Base-by-base conservation (phyloP, 2,797 vertebrate genomes). In the Fistularia commersonii region DNA sequence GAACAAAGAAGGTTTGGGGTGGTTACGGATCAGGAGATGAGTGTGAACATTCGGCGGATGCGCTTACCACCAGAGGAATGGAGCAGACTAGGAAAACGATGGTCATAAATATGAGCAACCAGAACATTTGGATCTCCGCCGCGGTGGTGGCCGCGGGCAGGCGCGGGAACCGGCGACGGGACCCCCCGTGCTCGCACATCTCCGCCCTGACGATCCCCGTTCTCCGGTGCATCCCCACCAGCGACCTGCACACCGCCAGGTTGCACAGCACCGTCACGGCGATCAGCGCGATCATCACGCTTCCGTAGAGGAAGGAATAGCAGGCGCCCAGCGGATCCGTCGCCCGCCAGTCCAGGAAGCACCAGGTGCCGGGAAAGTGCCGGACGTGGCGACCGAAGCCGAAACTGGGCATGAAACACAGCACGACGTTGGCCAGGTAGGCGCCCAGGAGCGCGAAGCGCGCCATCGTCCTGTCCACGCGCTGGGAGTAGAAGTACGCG, bases 51-150 rank as follows among this genome's bases (percentile, higher is more conserved):
- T 2, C 35, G 9, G 35, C 9, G 35, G 35, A 8, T 36, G 35
- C 32, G 8, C 87, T 89, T 64, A 92, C 91, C 87, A 92, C 90
- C 34, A 92, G 69, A 14, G 91, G 91, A 50, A 92, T 90, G 57
- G 91, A 92, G 74, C 91, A 92, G 39, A 91, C 69, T 68, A 92
- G 78, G 74, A 92, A 91, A 0, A 92, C 90, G 34, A 88, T 86
- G 54, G 90, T 92, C 91, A 92, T 92, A 38, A 92, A 74, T 47
- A 92, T 67, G 39, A 92, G 55, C 1, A 92, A 74, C 90, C 90
- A 92, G 49, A 92, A 89, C 90, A 92, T 92, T 37, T 91, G 90
- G 54, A 91, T 90, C 79, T 92, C 91, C 1, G 89, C 88, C 0
- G 90, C 90, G 0, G 91, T 90, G 0, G 86, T 72, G 32, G 82